Conservation (phyloP, 2,113 vertebrate species). For the Phaethornis superciliosus region DNA sequence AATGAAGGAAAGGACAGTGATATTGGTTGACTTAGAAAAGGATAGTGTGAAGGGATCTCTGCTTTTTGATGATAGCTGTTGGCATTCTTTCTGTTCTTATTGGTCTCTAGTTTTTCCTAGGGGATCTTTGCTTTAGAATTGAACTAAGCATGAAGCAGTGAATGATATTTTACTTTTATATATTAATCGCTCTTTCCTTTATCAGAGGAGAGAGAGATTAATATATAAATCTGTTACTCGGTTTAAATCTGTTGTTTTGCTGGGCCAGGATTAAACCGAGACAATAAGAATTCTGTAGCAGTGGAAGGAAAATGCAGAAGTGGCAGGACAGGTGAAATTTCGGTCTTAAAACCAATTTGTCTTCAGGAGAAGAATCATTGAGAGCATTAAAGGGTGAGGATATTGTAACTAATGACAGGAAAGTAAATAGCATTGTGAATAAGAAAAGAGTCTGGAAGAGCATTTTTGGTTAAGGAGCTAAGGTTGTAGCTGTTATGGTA, state of each 20-base stretch:
- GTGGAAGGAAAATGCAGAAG: neutral
- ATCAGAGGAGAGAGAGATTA: too few species aligned
- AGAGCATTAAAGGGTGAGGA: neutral
- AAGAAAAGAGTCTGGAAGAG: neutral
- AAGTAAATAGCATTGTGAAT: neutral
- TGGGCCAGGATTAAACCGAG: too few species aligned
- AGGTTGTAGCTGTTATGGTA: neutral
- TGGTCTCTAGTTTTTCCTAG: neutral
- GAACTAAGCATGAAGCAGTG: neutral
- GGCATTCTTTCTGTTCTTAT: neutral
- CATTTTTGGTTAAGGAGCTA: neutral
- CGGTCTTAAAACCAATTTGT: neutral
- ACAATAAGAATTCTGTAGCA: neutral
- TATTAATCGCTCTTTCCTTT: too few species aligned
- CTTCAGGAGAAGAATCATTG: neutral
- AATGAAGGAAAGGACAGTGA: neutral
- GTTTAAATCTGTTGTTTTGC: too few species aligned
- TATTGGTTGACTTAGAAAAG: neutral
- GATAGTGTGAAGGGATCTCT: neutral
- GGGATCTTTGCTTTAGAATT: neutral
- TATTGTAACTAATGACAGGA: neutral
- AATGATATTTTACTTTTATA: neutral
- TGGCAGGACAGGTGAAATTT: neutral
- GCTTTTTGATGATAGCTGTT: neutral
- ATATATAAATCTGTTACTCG: too few species aligned